Evolutionary conservation across 2,113 vertebrate genomes (phyloP), one percentile per base, ranked within the genome.

Genomic region (Phasianus colchicus): DNA sequence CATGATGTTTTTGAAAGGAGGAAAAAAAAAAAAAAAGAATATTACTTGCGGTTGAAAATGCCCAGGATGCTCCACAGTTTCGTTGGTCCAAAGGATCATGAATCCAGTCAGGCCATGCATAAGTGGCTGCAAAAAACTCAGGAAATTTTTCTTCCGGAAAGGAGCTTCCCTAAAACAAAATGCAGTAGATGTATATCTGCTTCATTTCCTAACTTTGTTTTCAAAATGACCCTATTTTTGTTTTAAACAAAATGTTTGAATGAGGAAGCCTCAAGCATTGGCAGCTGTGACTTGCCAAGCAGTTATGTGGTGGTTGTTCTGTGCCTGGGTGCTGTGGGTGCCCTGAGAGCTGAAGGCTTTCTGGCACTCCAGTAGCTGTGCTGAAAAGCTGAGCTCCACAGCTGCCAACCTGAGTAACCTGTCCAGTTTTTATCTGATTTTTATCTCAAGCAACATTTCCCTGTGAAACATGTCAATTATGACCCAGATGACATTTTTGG

Each of bases 41-140:
- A 96, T 97, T 98, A 98, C 98, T 98, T 98, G 98, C 98, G 0
- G 98, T 98, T 66, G 98, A 98, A 98, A 98, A 98, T 64, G 98
- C 98, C 98, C 98, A 98, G 27, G 98, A 98, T 48, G 98, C 98
- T 69, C 97, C 98, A 96, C 98, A 98, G 45, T 98, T 97, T 83
- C 89, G 95, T 38, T 98, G 98, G 96, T 98, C 98, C 91, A 98
- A 77, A 19, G 98, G 98, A 60, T 96, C 97, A 2, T 98, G 98
- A 76, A 97, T 98, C 97, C 97, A 97, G 2, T 95, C 97, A 75
- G 98, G 98, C 98, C 98, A 98, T 64, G 97, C 97, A 30, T 98
- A 98, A 66, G 89, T 97, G 73, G 98, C 94, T 82, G 97, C 70
- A 90, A 98, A 98, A 93, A 97, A 95, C 42, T 84, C 96, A 22